These are phyloP conservation scores for Drosophila tanythrix DNA, from an alignment of 2,888 invertebrate genomes.

Conservation along the genomic window DNA sequence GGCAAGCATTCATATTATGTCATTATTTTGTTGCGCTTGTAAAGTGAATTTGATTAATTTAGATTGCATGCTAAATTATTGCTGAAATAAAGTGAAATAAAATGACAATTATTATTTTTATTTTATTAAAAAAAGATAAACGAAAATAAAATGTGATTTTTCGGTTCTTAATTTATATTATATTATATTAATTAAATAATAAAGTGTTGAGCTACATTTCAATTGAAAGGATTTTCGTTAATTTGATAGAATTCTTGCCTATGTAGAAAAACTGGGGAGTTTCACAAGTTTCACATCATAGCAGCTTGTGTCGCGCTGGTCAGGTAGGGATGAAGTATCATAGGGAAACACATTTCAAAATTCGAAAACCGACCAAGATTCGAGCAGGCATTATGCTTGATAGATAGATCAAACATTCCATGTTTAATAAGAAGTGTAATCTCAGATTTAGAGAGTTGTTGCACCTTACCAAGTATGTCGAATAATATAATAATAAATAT, in stretches of 20 bases:
- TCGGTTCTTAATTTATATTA: background rate
- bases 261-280: background rate
- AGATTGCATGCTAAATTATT: background rate
- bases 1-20: background rate
- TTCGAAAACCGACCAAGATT: too few relatives aligned
- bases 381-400: too few relatives aligned
- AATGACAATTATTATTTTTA: background rate
- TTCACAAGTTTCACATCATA: background rate
- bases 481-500: background rate
- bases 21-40: background rate
- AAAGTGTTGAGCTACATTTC: background rate
- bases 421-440: background rate
- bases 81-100: background rate
- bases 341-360: background rate
- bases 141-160: background rate
- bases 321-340: background rate
- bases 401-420: too few relatives aligned
- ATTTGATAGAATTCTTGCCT: background rate
- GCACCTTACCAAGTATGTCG: background rate
- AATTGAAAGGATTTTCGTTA: background rate
- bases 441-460: background rate
- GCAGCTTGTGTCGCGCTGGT: too few relatives aligned
- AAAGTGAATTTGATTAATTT: background rate
- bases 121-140: background rate
- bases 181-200: background rate